Percentiles rank a stretch among this genome's conserved stretches.
Conservation (phyloP, 2,113 vertebrate species). For the Epinephelus cyanopodus region DNA sequence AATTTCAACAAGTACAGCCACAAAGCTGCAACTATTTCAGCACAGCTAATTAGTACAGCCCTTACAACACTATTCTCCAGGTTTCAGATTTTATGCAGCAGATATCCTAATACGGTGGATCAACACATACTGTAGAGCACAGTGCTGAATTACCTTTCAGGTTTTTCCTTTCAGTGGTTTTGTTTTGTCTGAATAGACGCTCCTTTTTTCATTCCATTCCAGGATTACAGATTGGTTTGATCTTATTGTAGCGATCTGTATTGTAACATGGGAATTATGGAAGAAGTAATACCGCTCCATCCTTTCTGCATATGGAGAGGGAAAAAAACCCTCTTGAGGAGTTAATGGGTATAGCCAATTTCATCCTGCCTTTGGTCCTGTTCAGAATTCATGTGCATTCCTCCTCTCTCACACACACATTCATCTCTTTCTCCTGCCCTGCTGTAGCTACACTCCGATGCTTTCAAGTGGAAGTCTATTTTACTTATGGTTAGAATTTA, state of each 20-base stretch:
- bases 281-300: slow-evolving; percentile 56
- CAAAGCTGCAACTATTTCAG: slow-evolving; percentile 3
- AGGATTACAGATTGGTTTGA: slow-evolving; percentile 68
- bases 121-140: slow-evolving; percentile 34
- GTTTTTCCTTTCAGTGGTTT: slow-evolving; percentile 48
- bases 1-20: slow-evolving; percentile 25
- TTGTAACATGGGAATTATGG: slow-evolving; percentile 69
- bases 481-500: slow-evolving; percentile 80
- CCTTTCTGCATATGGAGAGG: slow-evolving; percentile 64
- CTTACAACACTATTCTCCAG: background rate
- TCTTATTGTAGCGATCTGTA: slow-evolving; percentile 63
- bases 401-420: slow-evolving; percentile 59
- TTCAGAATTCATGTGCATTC: slow-evolving; percentile 72
- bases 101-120: slow-evolving; percentile 23
- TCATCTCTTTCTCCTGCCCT: slow-evolving; percentile 61
- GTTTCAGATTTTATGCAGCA: slow-evolving; percentile 30
- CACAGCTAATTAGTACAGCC: slow-evolving; percentile 39
- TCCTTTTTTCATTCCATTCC: slow-evolving; percentile 57
- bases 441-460: slow-evolving; percentile 66
- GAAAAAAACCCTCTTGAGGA: slow-evolving; percentile 52
- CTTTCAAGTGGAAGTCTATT: slow-evolving; percentile 80
- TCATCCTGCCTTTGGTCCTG: slow-evolving; percentile 66
- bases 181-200: slow-evolving; percentile 57
- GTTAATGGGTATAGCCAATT: slow-evolving; percentile 73
- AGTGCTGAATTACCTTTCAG: slow-evolving; percentile 52